Evolutionary conservation across 2,888 invertebrate species (phyloP), one percentile per base, ranked within the genome.

Genomic region (Taenaris catops): DNA sequence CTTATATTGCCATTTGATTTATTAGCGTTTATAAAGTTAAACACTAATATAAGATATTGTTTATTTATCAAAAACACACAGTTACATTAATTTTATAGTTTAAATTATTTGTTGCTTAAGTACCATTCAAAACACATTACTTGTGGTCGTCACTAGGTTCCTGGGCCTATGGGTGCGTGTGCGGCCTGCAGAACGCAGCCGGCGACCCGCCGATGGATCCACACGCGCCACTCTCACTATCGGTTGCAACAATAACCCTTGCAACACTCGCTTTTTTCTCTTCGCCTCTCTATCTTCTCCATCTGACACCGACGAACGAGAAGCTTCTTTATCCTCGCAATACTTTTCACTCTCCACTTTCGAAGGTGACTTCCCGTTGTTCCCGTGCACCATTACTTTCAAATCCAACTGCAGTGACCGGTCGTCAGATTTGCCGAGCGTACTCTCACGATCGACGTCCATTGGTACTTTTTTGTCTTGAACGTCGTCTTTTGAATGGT

Each of bases 201-300:
- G 51, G 0, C 79, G 60, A 16, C 72, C 65, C 7, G 63, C 66
- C 10, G 46, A 46, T 0, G 73, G 56, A 44, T 91, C 91, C 50
- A 92, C 88, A 46, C 92, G 89, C 59, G 91, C 89, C 48, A 92
- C 91, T 5, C 91, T 81, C 49, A 92, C 92, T 40, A 90, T 89
- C 0, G 92, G 92, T 63, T 92, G 91, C 58, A 90, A 80, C 58
- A 89, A 88, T 26, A 75, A 48, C 4, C 69, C 68, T 17, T 63
- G 66, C 44, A 72, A 34, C 9, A 65, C 58, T 2, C 70, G 66
- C 48, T 63, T 72, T 58, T 60, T 76, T 53, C 61, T 78, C 53
- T 53, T 63, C 29, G 46, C 46, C 19, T 52, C 53, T 16, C 50
- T 61, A 2, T 73, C 75, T 1, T 74, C 75, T n/a, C 54, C 55